Evolutionary conservation across 2,797 vertebrate species (phyloP).

Genomic region (Smutsia temminckii): DNA sequence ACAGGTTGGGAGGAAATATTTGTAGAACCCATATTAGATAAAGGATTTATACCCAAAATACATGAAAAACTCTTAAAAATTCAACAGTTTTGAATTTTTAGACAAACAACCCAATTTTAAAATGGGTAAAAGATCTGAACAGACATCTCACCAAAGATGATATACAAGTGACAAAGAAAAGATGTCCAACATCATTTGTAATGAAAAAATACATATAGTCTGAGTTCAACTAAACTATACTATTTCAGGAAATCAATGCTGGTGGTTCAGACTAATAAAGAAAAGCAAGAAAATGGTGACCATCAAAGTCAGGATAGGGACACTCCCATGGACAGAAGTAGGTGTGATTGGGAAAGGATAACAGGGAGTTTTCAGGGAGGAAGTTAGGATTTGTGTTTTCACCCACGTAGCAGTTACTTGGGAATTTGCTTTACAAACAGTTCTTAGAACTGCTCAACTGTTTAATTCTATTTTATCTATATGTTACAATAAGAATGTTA

Average conservation of each 20-base stretch:
- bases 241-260: neutral
- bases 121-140: neutral
- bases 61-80: neutral
- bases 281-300: neutral
- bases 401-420: neutral
- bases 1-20: neutral
- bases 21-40: neutral
- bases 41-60: neutral
- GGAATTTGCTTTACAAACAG: neutral
- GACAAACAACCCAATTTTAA: neutral
- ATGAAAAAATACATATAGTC: neutral
- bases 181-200: neutral
- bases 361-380: neutral
- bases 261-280: neutral
- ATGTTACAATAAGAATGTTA: neutral
- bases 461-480: neutral
- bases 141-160: neutral
- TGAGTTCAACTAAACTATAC: neutral
- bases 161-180: neutral
- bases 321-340: neutral
- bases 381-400: neutral
- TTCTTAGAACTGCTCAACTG: neutral
- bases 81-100: neutral
- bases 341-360: neutral
- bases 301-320: neutral